phyloP scores from a whole-genome alignment of 1,140 invertebrate species.

The Drosophila sproati region DNA sequence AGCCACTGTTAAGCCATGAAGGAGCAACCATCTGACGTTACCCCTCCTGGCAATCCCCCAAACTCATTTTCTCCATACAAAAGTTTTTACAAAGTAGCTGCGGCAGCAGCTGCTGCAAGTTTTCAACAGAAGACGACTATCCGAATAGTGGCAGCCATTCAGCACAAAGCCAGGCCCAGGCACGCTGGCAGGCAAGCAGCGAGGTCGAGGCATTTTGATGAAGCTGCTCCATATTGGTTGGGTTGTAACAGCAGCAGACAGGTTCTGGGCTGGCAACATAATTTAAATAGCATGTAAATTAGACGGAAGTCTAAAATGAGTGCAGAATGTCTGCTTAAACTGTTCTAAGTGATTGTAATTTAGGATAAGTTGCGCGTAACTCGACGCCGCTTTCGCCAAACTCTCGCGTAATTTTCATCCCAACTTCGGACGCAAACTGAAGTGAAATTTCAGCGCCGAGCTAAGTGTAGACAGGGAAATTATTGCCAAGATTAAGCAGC shows the following conservation, averaged over 20 bases:
- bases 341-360: slow-evolving; percentile 82
- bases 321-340: slow-evolving; percentile 82
- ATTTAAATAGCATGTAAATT: slow-evolving; percentile 84
- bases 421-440: slow-evolving; percentile 28
- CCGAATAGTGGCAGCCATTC: slow-evolving; percentile 31
- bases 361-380: slow-evolving; percentile 60
- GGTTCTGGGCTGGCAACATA: slow-evolving; percentile 56
- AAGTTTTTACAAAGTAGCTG: slow-evolving; percentile 82
- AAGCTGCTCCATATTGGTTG: slow-evolving; percentile 76
- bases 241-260: slow-evolving; percentile 6
- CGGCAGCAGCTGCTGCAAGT: slow-evolving; percentile 77
- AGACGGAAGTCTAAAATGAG: slow-evolving; percentile 83
- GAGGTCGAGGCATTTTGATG: slow-evolving; percentile 69
- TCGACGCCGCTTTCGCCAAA: neutral
- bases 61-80: slow-evolving; percentile 53
- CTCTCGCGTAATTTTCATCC: slow-evolving; percentile 25
- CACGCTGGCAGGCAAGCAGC: neutral
- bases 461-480: slow-evolving; percentile 17
- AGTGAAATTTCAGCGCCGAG: slow-evolving; percentile 16
- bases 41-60: slow-evolving; percentile 4
- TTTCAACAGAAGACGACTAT: slow-evolving; percentile 66
- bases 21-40: slow-evolving; percentile 28
- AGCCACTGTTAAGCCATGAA: slow-evolving; percentile 29
- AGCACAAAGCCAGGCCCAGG: slow-evolving; percentile 25
- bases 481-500: slow-evolving; percentile 24